These are phyloP conservation scores for Manduca sexta DNA, from an alignment of 1,140 invertebrate genomes.

Conservation along the genomic window DNA sequence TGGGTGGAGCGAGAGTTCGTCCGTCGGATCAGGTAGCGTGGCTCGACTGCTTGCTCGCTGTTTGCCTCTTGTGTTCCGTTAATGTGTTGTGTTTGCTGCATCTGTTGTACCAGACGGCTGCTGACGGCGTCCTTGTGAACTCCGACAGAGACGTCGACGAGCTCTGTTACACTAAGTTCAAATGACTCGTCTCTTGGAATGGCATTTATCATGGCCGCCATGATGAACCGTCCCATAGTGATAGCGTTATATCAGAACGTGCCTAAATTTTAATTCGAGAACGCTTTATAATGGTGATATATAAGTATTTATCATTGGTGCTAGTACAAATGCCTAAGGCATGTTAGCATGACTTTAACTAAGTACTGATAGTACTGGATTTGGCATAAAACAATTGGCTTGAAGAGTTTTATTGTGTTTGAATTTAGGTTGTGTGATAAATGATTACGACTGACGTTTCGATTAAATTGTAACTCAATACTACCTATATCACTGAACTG, in stretches of 20 bases:
- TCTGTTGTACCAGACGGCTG: slow-evolving; percentile 51
- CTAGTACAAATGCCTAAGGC: neutral
- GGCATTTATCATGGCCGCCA: slow-evolving; percentile 1
- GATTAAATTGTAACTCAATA: no score
- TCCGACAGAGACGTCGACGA: slow-evolving; percentile 45
- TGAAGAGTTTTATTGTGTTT: slow-evolving; percentile 9
- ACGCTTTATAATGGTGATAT: no score
- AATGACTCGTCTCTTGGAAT: slow-evolving; percentile 20
- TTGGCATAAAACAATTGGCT: slow-evolving; percentile 3
- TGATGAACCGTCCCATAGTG: neutral
- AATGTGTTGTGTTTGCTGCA: slow-evolving; percentile 71
- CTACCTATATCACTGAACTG: no score
- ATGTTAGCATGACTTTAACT: neutral
- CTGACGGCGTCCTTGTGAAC: slow-evolving; percentile 26
- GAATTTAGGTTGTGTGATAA: neutral
- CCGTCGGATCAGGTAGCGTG: slow-evolving; percentile 71
- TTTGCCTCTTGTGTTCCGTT: slow-evolving; percentile 70
- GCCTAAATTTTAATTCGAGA: no score
- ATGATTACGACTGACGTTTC: neutral
- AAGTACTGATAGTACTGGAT: neutral
- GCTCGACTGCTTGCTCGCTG: slow-evolving; percentile 72
- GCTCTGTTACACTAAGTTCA: slow-evolving; percentile 39
- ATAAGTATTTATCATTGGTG: no score
- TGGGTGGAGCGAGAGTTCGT: slow-evolving; percentile 61
- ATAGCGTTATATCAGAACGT: neutral